A percentile compares a stretch with the other conserved stretches of the same genome.
Evolutionary conservation across 2,113 vertebrate genomes (phyloP).

Genomic region (Dromas ardeola): DNA sequence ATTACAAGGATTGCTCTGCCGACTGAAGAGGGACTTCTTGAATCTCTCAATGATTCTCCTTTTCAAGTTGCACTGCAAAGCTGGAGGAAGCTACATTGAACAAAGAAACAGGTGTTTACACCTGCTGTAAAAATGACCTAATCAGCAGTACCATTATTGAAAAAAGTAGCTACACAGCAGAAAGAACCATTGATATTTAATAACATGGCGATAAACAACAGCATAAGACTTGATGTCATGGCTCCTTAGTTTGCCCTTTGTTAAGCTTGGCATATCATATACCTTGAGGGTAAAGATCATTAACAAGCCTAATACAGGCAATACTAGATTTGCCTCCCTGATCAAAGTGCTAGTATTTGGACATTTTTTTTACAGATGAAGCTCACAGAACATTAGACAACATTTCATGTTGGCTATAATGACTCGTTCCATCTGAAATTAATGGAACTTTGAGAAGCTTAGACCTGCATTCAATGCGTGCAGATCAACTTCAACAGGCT

Average conservation of each 20-base stretch:
- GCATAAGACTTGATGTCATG: background rate
- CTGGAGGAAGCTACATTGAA: constrained; percentile 83
- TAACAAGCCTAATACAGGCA: background rate
- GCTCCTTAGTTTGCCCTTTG: background rate
- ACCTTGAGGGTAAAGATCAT: background rate
- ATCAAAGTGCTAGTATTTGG: background rate
- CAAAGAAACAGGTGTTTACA: background rate
- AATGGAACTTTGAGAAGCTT: background rate
- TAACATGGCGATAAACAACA: background rate
- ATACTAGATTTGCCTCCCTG: background rate
- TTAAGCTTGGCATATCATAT: background rate
- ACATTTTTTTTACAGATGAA: background rate
- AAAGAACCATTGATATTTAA: background rate
- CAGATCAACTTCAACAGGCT: background rate
- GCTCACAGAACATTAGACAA: background rate
- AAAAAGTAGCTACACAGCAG: background rate
- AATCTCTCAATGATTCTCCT: constrained; percentile 84
- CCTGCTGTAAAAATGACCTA: background rate
- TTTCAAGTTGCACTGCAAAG: constrained; percentile 78
- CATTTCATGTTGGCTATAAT: background rate
- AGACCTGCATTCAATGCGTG: background rate
- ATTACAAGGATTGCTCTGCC: constrained; percentile 81
- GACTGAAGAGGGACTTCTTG: constrained; percentile 89
- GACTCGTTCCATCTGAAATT: background rate
- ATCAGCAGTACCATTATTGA: background rate